These are phyloP conservation scores for Melanotaenia pygmaea DNA, from an alignment of 2,797 vertebrate species.

Conservation along the genomic window DNA sequence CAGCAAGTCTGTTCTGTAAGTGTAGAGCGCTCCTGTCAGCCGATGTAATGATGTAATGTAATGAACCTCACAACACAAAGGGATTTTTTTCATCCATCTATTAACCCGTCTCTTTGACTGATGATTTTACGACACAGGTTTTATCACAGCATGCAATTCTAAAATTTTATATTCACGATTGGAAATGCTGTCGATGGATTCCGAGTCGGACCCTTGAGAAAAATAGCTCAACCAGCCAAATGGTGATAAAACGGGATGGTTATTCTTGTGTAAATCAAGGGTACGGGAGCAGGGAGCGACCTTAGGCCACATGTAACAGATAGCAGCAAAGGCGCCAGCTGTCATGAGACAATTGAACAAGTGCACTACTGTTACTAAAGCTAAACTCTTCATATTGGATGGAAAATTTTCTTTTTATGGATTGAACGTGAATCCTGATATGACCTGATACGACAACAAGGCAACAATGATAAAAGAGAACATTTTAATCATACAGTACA, in stretches of 20 bases:
- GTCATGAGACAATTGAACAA: conserved; percentile 59
- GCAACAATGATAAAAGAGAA: conserved; percentile 50
- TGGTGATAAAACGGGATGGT: conserved; percentile 20
- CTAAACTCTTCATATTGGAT: conserved; percentile 1
- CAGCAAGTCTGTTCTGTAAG: conserved; percentile 16
- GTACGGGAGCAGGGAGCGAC: conserved; percentile 12
- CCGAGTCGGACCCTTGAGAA: not conserved
- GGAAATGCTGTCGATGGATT: not conserved
- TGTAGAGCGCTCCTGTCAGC: conserved; percentile 3
- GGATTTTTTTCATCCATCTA: not conserved
- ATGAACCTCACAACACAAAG: conserved; percentile 6
- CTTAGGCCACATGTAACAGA: conserved; percentile 30
- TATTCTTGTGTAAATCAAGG: conserved; percentile 18
- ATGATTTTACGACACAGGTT: conserved; percentile 2
- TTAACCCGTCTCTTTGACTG: not conserved
- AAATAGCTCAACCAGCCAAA: conserved; percentile 14
- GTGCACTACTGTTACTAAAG: conserved; percentile 31
- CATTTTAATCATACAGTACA: conserved; percentile 72
- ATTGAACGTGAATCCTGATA: not conserved
- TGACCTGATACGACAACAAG: conserved; percentile 1
- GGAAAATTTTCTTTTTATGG: conserved; percentile 17
- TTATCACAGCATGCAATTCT: not conserved
- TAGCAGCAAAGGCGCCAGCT: conserved; percentile 25
- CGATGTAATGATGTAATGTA: conserved; percentile 14
- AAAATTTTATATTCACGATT: not conserved